Percentiles rank a stretch among this genome's conserved stretches.
phyloP scores from a whole-genome alignment of 2,888 invertebrate genomes.

The Flabesymbios commensalis region DNA sequence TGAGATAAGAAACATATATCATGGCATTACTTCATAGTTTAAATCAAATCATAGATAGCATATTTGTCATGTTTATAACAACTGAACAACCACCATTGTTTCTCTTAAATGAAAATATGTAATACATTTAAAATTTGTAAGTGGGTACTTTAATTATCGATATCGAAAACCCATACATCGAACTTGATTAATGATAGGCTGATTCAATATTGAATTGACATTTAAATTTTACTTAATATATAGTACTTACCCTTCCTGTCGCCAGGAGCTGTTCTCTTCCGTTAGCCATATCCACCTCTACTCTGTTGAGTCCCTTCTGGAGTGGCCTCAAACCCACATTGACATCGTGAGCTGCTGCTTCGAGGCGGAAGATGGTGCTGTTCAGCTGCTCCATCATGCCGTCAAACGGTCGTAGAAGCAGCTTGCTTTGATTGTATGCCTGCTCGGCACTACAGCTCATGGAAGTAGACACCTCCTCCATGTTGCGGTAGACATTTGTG shows the following conservation, averaged over 20 bases:
- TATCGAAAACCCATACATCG: too few relatives aligned
- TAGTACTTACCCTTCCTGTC: conserved; percentile 31
- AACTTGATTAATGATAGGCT: too few relatives aligned
- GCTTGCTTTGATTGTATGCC: conserved; percentile 34
- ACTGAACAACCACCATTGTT: too few relatives aligned
- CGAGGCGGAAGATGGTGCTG: conserved; percentile 28
- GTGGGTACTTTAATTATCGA: too few relatives aligned
- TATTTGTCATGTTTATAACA: too few relatives aligned
- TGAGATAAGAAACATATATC: too few relatives aligned
- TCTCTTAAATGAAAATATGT: too few relatives aligned
- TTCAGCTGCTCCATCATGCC: conserved; percentile 36
- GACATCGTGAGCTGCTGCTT: conserved; percentile 31
- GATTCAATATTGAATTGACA: too few relatives aligned
- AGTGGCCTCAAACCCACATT: conserved; percentile 28
- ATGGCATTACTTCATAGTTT: too few relatives aligned
- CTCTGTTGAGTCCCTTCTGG: conserved; percentile 21
- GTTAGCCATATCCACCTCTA: conserved; percentile 27
- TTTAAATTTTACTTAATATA: too few relatives aligned
- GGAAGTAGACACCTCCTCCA: conserved; percentile 33
- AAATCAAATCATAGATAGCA: too few relatives aligned
- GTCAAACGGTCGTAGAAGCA: conserved; percentile 37
- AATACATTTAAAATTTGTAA: too few relatives aligned
- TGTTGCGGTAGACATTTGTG: conserved; percentile 34
- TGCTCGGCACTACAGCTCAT: conserved; percentile 37
- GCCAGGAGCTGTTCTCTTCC: conserved; percentile 27